A percentile compares a stretch with the other conserved stretches of the same genome.
Conservation (phyloP, 1,140 invertebrate species). For the Halictus rubicundus region DNA sequence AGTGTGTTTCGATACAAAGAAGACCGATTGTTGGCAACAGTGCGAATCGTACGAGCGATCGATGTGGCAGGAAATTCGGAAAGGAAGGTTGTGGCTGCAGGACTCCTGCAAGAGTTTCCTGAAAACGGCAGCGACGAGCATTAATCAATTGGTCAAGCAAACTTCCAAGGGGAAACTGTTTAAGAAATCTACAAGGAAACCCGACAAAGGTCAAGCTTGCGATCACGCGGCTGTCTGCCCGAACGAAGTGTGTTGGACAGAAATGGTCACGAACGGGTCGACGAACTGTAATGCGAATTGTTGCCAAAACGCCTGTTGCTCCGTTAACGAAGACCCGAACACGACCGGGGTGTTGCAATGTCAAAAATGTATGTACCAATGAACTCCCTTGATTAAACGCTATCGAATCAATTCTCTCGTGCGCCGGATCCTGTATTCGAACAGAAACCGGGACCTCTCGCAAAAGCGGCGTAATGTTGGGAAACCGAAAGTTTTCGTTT, state of each 20-base stretch:
- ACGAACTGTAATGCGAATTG: background rate
- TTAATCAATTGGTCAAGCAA: constrained; percentile 41
- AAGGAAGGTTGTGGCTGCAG: constrained; percentile 49
- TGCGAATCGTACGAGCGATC: constrained; percentile 37
- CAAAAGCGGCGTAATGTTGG: background rate
- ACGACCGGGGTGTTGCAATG: background rate
- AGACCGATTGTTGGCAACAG: constrained; percentile 10
- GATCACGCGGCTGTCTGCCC: background rate
- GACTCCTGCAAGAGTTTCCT: constrained; percentile 45
- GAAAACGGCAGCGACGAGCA: constrained; percentile 18
- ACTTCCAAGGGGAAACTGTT: constrained; percentile 35
- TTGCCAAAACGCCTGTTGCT: constrained; percentile 20
- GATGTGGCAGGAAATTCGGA: constrained; percentile 37
- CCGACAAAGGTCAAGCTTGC: background rate
- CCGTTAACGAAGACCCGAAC: background rate
- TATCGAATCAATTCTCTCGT: background rate
- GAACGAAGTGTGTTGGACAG: constrained; percentile 17
- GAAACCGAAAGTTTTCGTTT: constrained; percentile 1
- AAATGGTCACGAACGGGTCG: background rate
- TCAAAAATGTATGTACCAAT: background rate
- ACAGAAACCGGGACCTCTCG: background rate
- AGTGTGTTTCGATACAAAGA: background rate
- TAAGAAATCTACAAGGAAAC: background rate
- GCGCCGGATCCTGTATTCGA: too few species aligned
- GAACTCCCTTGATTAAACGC: too few species aligned